Conservation (phyloP, 2,797 vertebrate genomes). For the Hephaestus fuliginosus region DNA sequence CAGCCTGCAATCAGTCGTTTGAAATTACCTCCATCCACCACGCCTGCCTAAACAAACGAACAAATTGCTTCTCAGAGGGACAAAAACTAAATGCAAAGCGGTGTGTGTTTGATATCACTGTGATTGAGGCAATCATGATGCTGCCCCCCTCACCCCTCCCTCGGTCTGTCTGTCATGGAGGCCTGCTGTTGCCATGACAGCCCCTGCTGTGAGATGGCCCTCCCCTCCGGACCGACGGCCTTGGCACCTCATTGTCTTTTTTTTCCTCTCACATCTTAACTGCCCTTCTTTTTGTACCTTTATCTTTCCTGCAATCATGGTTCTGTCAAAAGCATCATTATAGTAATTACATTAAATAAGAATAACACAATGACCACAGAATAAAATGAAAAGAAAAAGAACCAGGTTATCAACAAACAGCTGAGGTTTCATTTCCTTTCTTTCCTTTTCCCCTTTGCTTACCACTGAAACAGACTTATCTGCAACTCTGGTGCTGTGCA, state of each 20-base stretch:
- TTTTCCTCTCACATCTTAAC: background rate
- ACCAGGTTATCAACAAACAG: background rate
- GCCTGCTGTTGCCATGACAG: constrained; percentile 60
- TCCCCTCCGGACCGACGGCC: background rate
- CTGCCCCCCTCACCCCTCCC: background rate
- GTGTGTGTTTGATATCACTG: constrained; percentile 54
- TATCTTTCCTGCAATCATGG: background rate
- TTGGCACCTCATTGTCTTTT: background rate
- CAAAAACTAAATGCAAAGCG: constrained; percentile 55
- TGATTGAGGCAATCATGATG: constrained; percentile 50
- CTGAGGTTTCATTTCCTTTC: background rate
- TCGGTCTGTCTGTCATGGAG: constrained; percentile 25
- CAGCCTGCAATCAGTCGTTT: constrained; percentile 56
- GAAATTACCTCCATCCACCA: constrained; percentile 55
- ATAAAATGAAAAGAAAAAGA: background rate
- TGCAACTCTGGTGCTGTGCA: background rate
- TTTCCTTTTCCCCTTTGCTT: background rate
- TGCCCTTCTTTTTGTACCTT: constrained; percentile 5
- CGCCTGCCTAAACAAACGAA: constrained; percentile 31
- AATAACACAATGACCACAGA: background rate
- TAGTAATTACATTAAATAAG: background rate
- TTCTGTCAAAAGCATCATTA: background rate
- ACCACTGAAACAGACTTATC: background rate
- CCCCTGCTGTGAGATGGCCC: constrained; percentile 15
- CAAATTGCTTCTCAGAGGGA: constrained; percentile 54